Conservation (phyloP, 2,888 invertebrate genomes). For the Pandemis corylana region DNA sequence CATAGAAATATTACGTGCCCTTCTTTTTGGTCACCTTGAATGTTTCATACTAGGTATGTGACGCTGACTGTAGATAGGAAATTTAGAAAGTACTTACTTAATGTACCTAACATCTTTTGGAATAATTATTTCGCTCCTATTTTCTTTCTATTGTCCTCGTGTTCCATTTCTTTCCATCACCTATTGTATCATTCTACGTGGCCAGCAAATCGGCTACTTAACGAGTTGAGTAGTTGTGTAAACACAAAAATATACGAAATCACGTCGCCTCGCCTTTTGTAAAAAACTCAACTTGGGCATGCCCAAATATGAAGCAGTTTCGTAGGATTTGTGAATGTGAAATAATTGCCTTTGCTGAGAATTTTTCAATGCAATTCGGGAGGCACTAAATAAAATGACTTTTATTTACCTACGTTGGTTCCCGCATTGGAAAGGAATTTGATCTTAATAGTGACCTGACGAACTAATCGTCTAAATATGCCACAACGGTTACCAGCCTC, state of each 20-base stretch:
- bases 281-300: conserved; percentile 17
- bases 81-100: too few species aligned
- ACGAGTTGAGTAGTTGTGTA: conserved; percentile 4
- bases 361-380: not conserved
- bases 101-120: too few species aligned
- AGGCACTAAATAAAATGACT: not conserved
- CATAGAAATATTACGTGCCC: too few species aligned
- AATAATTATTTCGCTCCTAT: too few species aligned
- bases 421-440: conserved; percentile 15
- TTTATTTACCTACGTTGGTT: not conserved
- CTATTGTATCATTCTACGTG: not conserved
- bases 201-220: conserved; percentile 3
- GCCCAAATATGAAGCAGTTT: conserved; percentile 2
- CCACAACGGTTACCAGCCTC: conserved; percentile 29
- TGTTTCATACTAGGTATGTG: too few species aligned
- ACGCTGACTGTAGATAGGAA: too few species aligned
- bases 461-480: conserved; percentile 35
- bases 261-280: conserved; percentile 14
- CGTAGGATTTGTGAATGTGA: conserved; percentile 12
- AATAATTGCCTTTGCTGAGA: not conserved
- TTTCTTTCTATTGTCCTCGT: too few species aligned
- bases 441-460: conserved; percentile 23
- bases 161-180: too few species aligned
- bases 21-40: too few species aligned
- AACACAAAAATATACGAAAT: conserved; percentile 11